These are phyloP conservation scores for Eupristina koningsbergeri DNA, from an alignment of 1,140 invertebrate genomes.

Conservation along the genomic window DNA sequence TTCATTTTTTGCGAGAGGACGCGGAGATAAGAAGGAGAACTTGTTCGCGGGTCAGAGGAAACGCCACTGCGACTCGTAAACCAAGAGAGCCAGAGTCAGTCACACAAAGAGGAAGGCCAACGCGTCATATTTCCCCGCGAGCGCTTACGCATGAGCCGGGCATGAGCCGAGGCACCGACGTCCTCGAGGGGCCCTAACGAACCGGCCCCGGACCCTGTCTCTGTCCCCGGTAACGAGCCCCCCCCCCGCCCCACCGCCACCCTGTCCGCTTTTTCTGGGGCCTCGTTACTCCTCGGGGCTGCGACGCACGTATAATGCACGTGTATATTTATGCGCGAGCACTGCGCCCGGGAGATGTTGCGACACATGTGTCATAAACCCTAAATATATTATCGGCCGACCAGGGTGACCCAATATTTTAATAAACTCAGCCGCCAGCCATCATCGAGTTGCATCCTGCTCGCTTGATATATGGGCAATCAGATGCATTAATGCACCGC, in stretches of 20 bases:
- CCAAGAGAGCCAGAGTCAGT: not conserved
- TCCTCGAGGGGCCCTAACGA: not conserved
- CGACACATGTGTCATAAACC: not conserved
- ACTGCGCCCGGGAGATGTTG: not conserved
- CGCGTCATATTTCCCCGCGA: not conserved
- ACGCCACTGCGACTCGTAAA: not conserved
- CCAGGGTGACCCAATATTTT: constrained; percentile 68
- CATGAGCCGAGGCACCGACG: too few relatives aligned
- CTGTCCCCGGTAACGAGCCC: not conserved
- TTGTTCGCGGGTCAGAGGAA: not conserved
- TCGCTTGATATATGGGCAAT: constrained; percentile 70
- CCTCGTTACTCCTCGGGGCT: not conserved
- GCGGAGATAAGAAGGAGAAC: not conserved
- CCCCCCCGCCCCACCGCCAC: too few relatives aligned
- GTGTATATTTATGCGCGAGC: not conserved
- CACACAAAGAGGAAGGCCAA: not conserved
- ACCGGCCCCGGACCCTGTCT: not conserved
- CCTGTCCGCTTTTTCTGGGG: too few relatives aligned
- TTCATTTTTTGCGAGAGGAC: not conserved
- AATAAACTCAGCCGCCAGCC: constrained; percentile 61
- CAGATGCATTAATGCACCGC: constrained; percentile 70
- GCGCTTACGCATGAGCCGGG: not conserved
- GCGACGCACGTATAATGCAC: constrained; percentile 40
- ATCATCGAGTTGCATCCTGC: constrained; percentile 30
- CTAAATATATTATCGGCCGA: constrained; percentile 42